These are phyloP conservation scores for Lochmaea crataegi DNA, from an alignment of 2,888 invertebrate species.

Conservation along the genomic window DNA sequence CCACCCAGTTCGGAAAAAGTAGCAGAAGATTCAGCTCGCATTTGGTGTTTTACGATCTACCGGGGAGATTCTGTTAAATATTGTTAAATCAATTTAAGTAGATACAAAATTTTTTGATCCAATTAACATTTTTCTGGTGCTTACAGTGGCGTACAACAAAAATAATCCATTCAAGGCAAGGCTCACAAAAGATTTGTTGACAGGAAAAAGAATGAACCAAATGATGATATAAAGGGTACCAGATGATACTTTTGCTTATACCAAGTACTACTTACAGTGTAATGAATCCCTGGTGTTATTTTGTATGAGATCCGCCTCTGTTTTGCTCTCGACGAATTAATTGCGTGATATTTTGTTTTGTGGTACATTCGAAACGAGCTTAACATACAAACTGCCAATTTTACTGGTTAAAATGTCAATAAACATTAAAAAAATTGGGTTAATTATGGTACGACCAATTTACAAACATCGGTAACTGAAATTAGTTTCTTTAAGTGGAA, in stretches of 20 bases:
- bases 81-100: conserved; percentile 56
- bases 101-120: conserved; percentile 56
- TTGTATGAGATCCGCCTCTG: neutral
- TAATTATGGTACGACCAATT: conserved; percentile 28
- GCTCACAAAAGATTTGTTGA: no score
- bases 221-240: no score
- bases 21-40: conserved; percentile 46
- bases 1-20: conserved; percentile 54
- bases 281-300: neutral
- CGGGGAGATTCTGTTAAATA: conserved; percentile 54
- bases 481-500: conserved; percentile 15
- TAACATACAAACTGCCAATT: conserved; percentile 35
- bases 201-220: no score
- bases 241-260: no score
- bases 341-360: conserved; percentile 27
- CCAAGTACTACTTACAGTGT: no score
- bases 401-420: conserved; percentile 26
- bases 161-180: neutral
- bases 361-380: conserved; percentile 51
- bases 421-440: conserved; percentile 36
- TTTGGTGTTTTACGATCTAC: conserved; percentile 43
- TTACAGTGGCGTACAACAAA: conserved; percentile 27
- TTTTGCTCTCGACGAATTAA: neutral
- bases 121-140: conserved; percentile 59
- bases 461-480: conserved; percentile 19